Percentiles rank a stretch among this genome's conserved stretches.
These are phyloP conservation scores for Lasioglossum vierecki DNA, from an alignment of 2,888 invertebrate species.

Conservation along the genomic window DNA sequence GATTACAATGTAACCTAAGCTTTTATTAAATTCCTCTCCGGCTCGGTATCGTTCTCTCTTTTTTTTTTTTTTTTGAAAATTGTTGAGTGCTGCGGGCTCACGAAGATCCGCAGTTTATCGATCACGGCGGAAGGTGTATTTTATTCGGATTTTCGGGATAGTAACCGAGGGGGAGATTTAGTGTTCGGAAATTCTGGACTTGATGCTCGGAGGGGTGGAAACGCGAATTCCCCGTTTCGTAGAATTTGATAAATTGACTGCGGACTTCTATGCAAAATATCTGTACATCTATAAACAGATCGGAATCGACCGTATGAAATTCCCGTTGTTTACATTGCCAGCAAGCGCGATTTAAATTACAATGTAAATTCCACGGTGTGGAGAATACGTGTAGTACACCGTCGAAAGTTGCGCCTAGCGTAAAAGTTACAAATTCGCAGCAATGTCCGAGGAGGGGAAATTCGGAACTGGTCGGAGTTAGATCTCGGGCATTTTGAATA, in stretches of 20 bases:
- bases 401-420: not conserved
- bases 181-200: not conserved
- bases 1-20: not conserved
- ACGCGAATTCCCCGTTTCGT: not conserved
- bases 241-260: slow-evolving; percentile 6
- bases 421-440: not conserved
- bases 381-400: not conserved
- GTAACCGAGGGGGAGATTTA: not conserved
- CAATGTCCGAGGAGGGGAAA: not conserved
- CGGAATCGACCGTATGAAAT: not conserved
- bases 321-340: not conserved
- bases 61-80: not conserved
- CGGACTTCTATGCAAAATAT: not conserved
- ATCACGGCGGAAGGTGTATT: not conserved
- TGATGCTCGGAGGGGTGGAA: not conserved
- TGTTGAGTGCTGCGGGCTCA: not conserved
- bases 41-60: not conserved
- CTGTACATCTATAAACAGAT: not conserved
- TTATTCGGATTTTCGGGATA: not conserved
- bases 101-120: slow-evolving; percentile 5
- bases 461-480: not conserved
- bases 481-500: not conserved
- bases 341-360: not conserved
- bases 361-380: not conserved
- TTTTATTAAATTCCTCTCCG: not conserved